Evolutionary conservation across 92 coral and sea anemone species (phyloP), one percentile per base, ranked within the genome.

Genomic region (Pocillopora grandis): DNA sequence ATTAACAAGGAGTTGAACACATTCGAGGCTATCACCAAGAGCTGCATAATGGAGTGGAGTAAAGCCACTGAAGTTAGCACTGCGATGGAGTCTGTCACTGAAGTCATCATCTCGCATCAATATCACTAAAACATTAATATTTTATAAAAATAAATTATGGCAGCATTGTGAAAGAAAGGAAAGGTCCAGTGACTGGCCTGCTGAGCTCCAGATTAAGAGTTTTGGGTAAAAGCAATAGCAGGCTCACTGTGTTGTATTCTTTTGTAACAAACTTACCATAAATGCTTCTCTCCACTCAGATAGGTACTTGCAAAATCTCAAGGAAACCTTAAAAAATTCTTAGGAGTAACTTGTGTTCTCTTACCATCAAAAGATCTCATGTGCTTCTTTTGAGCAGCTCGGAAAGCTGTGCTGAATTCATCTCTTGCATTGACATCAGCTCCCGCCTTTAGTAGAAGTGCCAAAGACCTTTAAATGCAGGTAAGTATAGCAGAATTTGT

Each of bases 31-130:
- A 86, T 94, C 94, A 36, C 86, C 82, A 57, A 96, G 95, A 49
- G 94, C 93, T 17, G 99, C 99, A 88, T 96, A 96, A 66, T 96
- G 99, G n/a, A 96, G 88, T 12, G 99, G 96, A 62, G 99, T 96
- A 66, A 96, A 96, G 62, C 98, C 98, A 48, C 88, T 92, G 80
- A 96, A 96, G 90, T 96, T 90, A 36, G 98, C 99, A 66, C 94
- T 92, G 68, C 93, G 93, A 85, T 90, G 90, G 77, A 96, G 86
- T 62, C 88, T 89, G 80, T 88, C 91, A 88, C 95, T 92, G 86
- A 96, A 96, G 64, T 90, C 92, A 76, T 90, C 95, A 68, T 96
- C 99, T 33, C 99, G 92, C 77, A 87, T 86, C 83, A 96, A 89
- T 58, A 96, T 85, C 82, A 96, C 99, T 96, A 76, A 16, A 27